phyloP scores from a whole-genome alignment of 2,797 vertebrate genomes.

The Coregonus suidteri region DNA sequence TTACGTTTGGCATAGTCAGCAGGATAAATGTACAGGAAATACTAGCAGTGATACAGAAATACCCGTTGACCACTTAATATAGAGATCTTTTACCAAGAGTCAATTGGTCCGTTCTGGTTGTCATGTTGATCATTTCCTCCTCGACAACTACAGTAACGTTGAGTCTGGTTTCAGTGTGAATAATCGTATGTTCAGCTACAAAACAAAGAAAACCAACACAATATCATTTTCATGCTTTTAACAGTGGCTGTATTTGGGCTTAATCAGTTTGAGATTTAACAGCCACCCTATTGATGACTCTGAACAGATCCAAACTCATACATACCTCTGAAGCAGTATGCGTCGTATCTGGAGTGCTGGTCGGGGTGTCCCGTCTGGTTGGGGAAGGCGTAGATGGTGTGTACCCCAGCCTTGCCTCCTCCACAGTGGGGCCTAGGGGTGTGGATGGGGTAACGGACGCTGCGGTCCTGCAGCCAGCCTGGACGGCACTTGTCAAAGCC shows the following conservation, averaged over 20 bases:
- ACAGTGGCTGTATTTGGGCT: background rate
- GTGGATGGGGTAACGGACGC: constrained; percentile 89
- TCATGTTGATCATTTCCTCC: constrained; percentile 49
- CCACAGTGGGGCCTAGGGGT: constrained; percentile 83
- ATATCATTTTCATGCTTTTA: too few relatives aligned
- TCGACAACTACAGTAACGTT: constrained; percentile 22
- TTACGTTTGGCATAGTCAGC: background rate
- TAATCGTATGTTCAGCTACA: background rate
- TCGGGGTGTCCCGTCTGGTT: constrained; percentile 91
- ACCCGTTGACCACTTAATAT: background rate
- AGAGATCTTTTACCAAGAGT: constrained; percentile 44
- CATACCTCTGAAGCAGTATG: constrained; percentile 91
- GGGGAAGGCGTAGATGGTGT: constrained; percentile 83
- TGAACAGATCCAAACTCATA: background rate
- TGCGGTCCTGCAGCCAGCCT: constrained; percentile 91
- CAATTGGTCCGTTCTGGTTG: constrained; percentile 25
- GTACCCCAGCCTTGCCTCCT: constrained; percentile 82
- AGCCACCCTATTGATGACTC: background rate
- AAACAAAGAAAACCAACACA: background rate
- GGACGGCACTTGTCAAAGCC: constrained; percentile 91
- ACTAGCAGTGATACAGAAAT: background rate
- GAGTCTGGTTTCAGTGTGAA: constrained; percentile 35
- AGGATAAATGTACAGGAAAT: background rate
- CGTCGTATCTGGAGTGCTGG: constrained; percentile 84
- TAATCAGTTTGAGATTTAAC: background rate